Conservation (phyloP, 2,888 invertebrate species). For the Chrysolina americana region DNA sequence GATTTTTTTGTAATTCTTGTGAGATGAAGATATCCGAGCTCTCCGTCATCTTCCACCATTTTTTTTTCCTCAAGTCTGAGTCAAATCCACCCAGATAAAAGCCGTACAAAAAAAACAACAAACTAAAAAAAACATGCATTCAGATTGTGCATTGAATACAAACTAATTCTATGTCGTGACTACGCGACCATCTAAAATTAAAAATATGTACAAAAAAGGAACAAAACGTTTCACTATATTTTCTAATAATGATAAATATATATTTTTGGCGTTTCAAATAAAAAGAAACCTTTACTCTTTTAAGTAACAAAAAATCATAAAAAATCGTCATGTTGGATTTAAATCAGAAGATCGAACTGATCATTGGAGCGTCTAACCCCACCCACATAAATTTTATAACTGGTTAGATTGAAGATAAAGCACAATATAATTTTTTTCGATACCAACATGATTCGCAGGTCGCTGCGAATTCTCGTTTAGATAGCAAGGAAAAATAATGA, state of each 20-base stretch:
- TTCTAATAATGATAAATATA: conserved; percentile 67
- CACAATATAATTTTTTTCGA: conserved; percentile 35
- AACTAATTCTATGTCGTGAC: conserved; percentile 53
- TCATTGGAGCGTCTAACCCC: conserved; percentile 44
- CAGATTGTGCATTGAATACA: conserved; percentile 51
- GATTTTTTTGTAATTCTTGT: background rate
- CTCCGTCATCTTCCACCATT: background rate
- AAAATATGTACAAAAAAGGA: conserved; percentile 69
- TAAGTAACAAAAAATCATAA: conserved; percentile 67
- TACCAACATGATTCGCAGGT: conserved; percentile 22
- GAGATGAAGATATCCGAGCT: background rate
- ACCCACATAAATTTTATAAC: conserved; percentile 45
- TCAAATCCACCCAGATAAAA: conserved; percentile 43
- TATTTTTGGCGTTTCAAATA: conserved; percentile 70
- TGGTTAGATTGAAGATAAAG: conserved; percentile 39
- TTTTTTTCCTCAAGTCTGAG: background rate
- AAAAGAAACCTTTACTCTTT: conserved; percentile 67
- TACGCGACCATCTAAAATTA: conserved; percentile 55
- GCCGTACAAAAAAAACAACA: conserved; percentile 61
- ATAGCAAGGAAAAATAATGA: conserved; percentile 32
- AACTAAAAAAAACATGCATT: conserved; percentile 60
- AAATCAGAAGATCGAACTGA: conserved; percentile 44
- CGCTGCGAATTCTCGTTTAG: conserved; percentile 28
- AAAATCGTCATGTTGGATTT: conserved; percentile 63
- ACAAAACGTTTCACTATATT: conserved; percentile 68